phyloP scores from a whole-genome alignment of 2,797 vertebrate genomes.

The Coregonus suidteri region DNA sequence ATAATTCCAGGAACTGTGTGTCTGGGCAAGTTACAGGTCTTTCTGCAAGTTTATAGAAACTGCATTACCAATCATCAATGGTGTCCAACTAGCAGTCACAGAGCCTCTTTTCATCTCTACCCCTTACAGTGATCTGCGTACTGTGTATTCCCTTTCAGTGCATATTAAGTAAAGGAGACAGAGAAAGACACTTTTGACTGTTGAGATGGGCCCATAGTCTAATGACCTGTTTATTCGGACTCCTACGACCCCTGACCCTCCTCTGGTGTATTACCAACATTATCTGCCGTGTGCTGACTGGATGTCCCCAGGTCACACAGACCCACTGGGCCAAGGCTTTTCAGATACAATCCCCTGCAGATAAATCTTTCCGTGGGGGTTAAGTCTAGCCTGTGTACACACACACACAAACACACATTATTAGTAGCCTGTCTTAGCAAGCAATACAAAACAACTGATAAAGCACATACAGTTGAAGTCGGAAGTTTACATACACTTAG shows the following conservation, averaged over 20 bases:
- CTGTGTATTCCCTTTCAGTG: neutral
- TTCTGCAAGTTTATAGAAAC: too few species aligned
- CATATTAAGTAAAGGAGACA: neutral
- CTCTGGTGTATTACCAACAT: conserved; percentile 33
- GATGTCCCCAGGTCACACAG: conserved; percentile 41
- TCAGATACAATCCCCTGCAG: conserved; percentile 59
- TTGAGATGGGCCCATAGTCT: neutral
- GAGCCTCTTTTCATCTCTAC: neutral
- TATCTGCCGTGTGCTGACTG: conserved; percentile 48
- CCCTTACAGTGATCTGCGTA: neutral
- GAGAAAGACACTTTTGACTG: neutral
- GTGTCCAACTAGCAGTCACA: neutral
- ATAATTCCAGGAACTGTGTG: too few species aligned
- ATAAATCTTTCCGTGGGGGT: conserved; percentile 27
- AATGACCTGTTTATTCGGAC: conserved; percentile 11
- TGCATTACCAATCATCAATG: too few species aligned
- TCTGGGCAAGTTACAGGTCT: neutral
- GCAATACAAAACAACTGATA: neutral
- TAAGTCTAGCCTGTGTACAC: conserved; percentile 37
- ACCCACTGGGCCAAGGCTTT: conserved; percentile 37
- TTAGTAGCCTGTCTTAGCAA: neutral
- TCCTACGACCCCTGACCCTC: neutral
- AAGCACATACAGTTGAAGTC: neutral
- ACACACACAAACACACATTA: neutral
- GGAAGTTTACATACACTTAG: too few species aligned